Base-by-base conservation (phyloP, 2,888 invertebrate genomes). In the Antheraea assamensis region DNA sequence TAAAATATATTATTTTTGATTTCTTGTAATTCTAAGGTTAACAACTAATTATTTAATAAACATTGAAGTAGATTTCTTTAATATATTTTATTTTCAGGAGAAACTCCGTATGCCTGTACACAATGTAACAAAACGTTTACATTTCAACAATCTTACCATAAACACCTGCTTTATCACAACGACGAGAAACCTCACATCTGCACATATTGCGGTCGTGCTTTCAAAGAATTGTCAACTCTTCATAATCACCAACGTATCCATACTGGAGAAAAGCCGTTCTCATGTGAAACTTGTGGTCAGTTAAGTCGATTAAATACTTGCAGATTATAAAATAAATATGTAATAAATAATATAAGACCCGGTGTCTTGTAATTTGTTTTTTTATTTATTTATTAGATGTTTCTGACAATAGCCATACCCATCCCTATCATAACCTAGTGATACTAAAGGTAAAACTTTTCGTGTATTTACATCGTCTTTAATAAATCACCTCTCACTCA, bases 121-220 rank as follows among this genome's bases (percentile, higher is more conserved):
- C 96, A 97, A 80, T 98, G 98, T 86, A 97, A 97, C 78, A 97
- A 98, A 88, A 97, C 97, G 19, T 98, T 98, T 89, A 98, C 98
- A 72, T 98, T 98, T 91, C 98, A 98, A 91, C 98, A 98, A 84
- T 98, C 98, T 0, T 98, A 97, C 89, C 98, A 98, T 88, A 98
- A 98, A 86, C 98, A 98, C 90, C 95, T 98, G 85, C 93, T 98
- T 72, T 98, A 98, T 86, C 98, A 98, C 86, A 97, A 97, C 76
- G 97, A 97, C 82, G 98, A 98, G 81, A 98, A 98, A 83, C 98
- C 98, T 0, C 96, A 97, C 80, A 95, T 95, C 2, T 98, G 98
- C 83, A 92, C 87, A 72, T 97, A 96, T 81, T 98, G 98, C 86
- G 97, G 97, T 0, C 95, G 98, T 76, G 96, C 97, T 47, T 98